Evolutionary conservation across 1,140 invertebrate species (phyloP).

Genomic region (Camponotus pennsylvanicus): DNA sequence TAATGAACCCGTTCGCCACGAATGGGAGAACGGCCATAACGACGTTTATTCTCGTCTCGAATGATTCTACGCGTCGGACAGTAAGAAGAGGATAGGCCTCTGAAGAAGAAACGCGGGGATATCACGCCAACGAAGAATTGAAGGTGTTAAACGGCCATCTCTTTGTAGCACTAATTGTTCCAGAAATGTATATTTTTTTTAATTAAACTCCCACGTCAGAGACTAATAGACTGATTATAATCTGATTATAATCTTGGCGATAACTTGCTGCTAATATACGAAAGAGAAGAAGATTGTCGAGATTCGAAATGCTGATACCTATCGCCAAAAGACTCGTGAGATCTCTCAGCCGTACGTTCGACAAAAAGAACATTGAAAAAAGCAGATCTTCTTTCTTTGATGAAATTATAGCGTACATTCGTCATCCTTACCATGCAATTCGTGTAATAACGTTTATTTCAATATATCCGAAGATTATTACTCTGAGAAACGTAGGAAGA

Average conservation of each 20-base stretch:
- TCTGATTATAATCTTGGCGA: not conserved
- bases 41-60: conserved; percentile 76
- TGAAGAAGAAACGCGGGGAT: conserved; percentile 36
- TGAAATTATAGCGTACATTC: conserved; percentile 23
- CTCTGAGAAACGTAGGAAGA: conserved; percentile 23
- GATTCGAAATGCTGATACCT: no score
- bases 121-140: conserved; percentile 18
- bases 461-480: conserved; percentile 33
- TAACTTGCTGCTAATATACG: not conserved
- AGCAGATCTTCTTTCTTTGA: not conserved
- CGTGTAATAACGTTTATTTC: conserved; percentile 20
- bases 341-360: not conserved
- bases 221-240: not conserved
- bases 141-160: conserved; percentile 50
- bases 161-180: conserved; percentile 42
- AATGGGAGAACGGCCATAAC: conserved; percentile 73
- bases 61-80: conserved; percentile 56
- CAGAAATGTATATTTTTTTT: conserved; percentile 23
- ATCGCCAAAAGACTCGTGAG: not conserved
- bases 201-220: conserved; percentile 20
- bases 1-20: conserved; percentile 78
- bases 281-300: no score
- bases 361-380: not conserved
- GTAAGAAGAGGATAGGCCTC: conserved; percentile 16
- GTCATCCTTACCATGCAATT: conserved; percentile 10